Evolutionary conservation across 2,888 invertebrate genomes (phyloP).

Genomic region (Netelia inedita): DNA sequence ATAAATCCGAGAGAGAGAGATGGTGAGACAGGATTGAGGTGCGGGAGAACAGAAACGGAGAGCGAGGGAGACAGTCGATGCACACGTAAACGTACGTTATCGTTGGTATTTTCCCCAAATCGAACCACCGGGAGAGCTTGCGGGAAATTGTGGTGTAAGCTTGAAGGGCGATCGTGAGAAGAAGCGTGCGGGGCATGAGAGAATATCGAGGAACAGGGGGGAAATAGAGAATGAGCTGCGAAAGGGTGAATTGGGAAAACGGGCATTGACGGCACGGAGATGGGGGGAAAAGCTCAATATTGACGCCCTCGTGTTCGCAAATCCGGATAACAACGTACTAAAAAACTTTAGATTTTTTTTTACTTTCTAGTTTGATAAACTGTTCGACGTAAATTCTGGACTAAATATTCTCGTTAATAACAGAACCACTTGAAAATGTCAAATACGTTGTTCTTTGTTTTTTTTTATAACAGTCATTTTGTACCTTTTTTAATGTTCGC

Average conservation of each 20-base stretch:
- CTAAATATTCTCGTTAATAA: no score
- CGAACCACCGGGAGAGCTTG: conserved; percentile 56
- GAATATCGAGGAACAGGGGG: conserved; percentile 35
- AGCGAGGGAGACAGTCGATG: conserved; percentile 25
- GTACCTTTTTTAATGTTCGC: no score
- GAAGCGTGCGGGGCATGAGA: conserved; percentile 9
- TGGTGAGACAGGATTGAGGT: no score
- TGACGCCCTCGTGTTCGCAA: not conserved
- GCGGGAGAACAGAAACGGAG: no score
- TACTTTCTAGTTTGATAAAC: not conserved
- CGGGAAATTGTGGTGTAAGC: conserved; percentile 62
- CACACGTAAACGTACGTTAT: conserved; percentile 47
- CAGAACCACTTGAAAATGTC: no score
- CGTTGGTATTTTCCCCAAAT: conserved; percentile 60
- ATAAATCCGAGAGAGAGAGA: no score
- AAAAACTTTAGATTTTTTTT: conserved; percentile 22
- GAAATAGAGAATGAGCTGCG: conserved; percentile 28
- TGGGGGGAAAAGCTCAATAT: conserved; percentile 15
- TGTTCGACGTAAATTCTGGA: no score
- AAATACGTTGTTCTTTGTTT: no score
- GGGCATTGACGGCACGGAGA: conserved; percentile 15
- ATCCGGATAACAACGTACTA: conserved; percentile 5
- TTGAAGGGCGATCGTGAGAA: conserved; percentile 29
- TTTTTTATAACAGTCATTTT: no score
- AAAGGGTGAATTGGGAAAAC: conserved; percentile 15